Evolutionary conservation across 1,140 invertebrate genomes (phyloP), one percentile per base, ranked within the genome.

Genomic region (Tenebrio molitor): DNA sequence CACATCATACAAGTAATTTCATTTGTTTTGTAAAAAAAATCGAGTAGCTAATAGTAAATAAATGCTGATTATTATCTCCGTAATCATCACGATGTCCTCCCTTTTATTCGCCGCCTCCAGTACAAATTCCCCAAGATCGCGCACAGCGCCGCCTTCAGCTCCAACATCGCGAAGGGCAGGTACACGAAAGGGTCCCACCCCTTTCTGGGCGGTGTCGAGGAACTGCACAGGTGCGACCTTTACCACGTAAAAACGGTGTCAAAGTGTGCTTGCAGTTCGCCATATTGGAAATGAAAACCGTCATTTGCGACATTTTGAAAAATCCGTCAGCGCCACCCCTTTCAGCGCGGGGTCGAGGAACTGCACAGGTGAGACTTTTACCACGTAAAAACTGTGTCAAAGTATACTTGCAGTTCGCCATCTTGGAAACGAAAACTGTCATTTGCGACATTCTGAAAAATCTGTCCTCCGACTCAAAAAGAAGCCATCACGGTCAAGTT

Each of bases 111-210:
- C 80, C 0, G 83, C 79, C 68, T 81, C 25, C 16, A 89, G 53
- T 53, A 84, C 79, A 75, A 89, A 74, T 87, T 86, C 12, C 90
- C 83, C 8, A 95, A 80, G 16, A 95, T 79, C 5, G 85, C 84
- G 0, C 90, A 88, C 41, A 94, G 81, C 1, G 91, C 83, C 0
- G 88, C 85, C 81, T 94, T 94, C 81, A 91, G 87, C 83, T 94
- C 92, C 74, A 92, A 79, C 81, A 91, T 85, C 5, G 92, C 93
- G 81, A 94, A 92, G 2, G 91, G 90, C 23, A 91, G 80, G 75
- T 87, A 91, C 1, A 84, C 78, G 72, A 82, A 88, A 7, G 79
- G 84, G 80, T 85, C 87, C 17, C 87, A 77, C 90, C 93, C 12
- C 73, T 79, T 0, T 88, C n/a, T n/a, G n/a, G n/a, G n/a, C 83